Conservation (phyloP, 92 coral and sea anemone species). For the Paragorgia papillata region DNA sequence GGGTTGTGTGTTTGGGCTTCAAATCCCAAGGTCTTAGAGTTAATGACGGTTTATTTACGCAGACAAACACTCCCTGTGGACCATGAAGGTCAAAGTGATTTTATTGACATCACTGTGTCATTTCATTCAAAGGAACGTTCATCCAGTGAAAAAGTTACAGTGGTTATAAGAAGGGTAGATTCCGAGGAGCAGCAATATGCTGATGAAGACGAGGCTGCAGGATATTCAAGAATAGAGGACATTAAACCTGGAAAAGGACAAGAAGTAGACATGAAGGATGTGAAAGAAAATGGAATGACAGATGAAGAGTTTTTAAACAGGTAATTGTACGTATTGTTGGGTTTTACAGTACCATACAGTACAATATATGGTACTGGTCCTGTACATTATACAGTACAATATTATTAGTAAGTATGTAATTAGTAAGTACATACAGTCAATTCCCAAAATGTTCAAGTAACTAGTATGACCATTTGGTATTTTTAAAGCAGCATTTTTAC, state of each 20-base stretch:
- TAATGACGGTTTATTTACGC: neutral
- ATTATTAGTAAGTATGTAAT: too few species aligned
- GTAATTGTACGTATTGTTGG: too few species aligned
- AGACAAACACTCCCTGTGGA: neutral
- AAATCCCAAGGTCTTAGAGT: neutral
- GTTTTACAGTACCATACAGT: too few species aligned
- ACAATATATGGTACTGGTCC: too few species aligned
- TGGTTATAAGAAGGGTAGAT: neutral
- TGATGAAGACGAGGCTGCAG: constrained; percentile 73
- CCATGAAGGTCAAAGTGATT: neutral
- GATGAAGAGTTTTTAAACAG: constrained; percentile 43
- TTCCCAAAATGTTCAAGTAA: too few species aligned
- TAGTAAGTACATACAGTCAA: too few species aligned
- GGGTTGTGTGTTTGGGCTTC: neutral
- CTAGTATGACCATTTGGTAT: too few species aligned
- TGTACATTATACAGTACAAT: too few species aligned
- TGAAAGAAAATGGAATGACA: constrained; percentile 38
- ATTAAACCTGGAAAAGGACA: constrained; percentile 42
- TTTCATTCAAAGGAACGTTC: neutral
- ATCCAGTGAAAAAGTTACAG: constrained; percentile 22
- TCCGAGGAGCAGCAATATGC: constrained; percentile 40
- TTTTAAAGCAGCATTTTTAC: too few species aligned
- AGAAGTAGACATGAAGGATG: constrained; percentile 8
- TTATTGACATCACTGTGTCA: constrained; percentile 25
- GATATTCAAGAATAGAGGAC: constrained; percentile 88